Percentiles rank a stretch among this genome's conserved stretches.
These are phyloP conservation scores for Ips typographus DNA, from an alignment of 1,140 invertebrate genomes.

Conservation along the genomic window DNA sequence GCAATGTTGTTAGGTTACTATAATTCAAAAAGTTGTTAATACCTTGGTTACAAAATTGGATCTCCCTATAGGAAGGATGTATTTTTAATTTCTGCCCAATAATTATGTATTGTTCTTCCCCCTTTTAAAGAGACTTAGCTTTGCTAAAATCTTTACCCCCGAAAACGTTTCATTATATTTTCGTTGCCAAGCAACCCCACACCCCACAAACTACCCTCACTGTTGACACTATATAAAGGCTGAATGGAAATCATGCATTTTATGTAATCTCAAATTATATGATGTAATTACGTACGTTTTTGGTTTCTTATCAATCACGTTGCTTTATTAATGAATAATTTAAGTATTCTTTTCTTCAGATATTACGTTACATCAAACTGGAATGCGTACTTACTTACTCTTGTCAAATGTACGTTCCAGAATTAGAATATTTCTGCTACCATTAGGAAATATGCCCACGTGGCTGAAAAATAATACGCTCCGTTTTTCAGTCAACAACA, in stretches of 20 bases:
- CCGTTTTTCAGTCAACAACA: no score
- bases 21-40: neutral
- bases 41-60: neutral
- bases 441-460: no score
- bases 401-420: no score
- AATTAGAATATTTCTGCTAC: no score
- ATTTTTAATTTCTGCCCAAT: slow-evolving; percentile 13
- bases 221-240: slow-evolving; percentile 1
- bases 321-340: slow-evolving; percentile 3
- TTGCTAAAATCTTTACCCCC: slow-evolving; percentile 10
- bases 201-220: slow-evolving; percentile 28
- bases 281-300: neutral
- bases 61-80: neutral
- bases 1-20: no score
- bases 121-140: slow-evolving; percentile 11
- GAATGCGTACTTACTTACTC: no score
- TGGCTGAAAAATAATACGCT: no score
- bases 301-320: neutral
- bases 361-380: no score
- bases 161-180: slow-evolving; percentile 24
- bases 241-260: neutral
- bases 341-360: neutral
- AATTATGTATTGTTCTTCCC: slow-evolving; percentile 15
- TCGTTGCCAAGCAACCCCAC: slow-evolving; percentile 20
- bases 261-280: no score